Evolutionary conservation across 2,888 invertebrate species (phyloP), one percentile per base, ranked within the genome.

Genomic region (Philereme vetulata): DNA sequence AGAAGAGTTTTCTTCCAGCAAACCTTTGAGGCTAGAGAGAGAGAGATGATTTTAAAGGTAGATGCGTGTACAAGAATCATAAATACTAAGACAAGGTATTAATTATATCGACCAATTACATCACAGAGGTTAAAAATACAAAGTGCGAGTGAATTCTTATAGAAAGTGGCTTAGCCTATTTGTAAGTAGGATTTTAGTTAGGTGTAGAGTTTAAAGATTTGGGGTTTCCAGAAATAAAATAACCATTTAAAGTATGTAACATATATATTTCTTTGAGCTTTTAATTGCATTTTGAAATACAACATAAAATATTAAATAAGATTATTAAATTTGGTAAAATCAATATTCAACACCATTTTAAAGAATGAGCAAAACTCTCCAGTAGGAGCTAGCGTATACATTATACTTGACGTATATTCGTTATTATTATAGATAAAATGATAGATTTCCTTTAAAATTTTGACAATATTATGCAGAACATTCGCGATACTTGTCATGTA

Each of bases 231-330:
- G 71, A 88, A 92, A 93, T 91, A 86, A 62, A 90, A 90, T 82
- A 77, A 78, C 62, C 78, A 72, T 82, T 88, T 84, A 85, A 88
- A 94, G 94, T 94, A 95, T 94, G 95, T 95, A 95, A 95, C 95
- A 95, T 95, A 95, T 94, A 94, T 95, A 95, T 95, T 95, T 95
- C 95, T 95, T 95, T 95, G 95, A 95, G 95, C 95, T 94, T 95
- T 93, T 95, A 95, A 95, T 95, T 95, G 95, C 95, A 95, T 95
- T 95, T 94, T 95, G 95, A 95, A 95, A 94, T 95, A 95, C 95
- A 95, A 95, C 95, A 95, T 95, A 92, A 92, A 95, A 95, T 95
- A 95, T 94, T 95, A 95, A 95, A 95, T 95, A 95, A 95, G 94
- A 94, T 94, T 94, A 94, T 93, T 92, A 88, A 94, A 94, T 94